Evolutionary conservation across 1,140 invertebrate species (phyloP).

Genomic region (Venustaconcha ellipsiformis): DNA sequence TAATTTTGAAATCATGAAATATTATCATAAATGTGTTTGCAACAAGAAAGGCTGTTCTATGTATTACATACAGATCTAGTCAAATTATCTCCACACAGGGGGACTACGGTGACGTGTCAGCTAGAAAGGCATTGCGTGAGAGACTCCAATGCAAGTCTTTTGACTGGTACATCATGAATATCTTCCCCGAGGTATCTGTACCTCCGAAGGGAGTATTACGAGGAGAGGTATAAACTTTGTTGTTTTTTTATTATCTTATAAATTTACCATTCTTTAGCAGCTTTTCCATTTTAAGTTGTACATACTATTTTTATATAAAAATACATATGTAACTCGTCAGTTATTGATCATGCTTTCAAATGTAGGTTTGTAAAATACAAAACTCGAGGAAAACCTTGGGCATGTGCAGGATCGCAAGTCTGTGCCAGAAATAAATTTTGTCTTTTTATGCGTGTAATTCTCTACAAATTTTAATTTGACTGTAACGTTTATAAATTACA

Average conservation of each 20-base stretch:
- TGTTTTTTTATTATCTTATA: no score
- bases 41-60: neutral
- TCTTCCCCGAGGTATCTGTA: conserved; percentile 89
- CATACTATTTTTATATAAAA: no score
- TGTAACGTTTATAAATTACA: no score
- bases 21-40: neutral
- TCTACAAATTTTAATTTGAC: no score
- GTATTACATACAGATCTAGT: neutral
- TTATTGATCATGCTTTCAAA: neutral
- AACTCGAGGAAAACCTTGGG: no score
- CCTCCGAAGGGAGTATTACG: conserved; percentile 43
- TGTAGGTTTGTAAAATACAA: conserved; percentile 2
- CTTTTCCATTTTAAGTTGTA: no score
- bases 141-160: conserved; percentile 93
- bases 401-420: no score
- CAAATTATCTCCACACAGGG: conserved; percentile 27
- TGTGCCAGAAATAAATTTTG: no score
- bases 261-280: no score
- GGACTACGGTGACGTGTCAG: conserved; percentile 70
- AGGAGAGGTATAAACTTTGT: conserved; percentile 43
- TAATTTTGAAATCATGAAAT: neutral
- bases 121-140: conserved; percentile 81
- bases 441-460: no score
- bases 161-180: conserved; percentile 94
- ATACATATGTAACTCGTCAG: neutral